Evolutionary conservation across 2,797 vertebrate genomes (phyloP), one percentile per base, ranked within the genome.

Genomic region (Gymnoscopelus microlampas): DNA sequence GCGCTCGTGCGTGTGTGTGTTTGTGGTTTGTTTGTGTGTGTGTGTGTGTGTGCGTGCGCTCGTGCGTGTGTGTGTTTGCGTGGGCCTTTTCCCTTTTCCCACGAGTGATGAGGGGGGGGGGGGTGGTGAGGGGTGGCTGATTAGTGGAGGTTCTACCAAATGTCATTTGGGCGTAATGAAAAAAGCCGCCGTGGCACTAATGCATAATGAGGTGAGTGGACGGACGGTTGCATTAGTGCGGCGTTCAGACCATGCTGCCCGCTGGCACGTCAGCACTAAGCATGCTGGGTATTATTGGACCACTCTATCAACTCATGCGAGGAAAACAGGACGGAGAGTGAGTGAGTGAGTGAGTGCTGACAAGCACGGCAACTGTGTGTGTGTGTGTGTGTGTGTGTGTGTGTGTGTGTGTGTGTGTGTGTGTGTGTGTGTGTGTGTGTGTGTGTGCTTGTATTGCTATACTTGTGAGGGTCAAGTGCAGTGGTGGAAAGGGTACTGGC

Each of bases 131-230:
- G 86, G 0, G 81, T 87, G 87, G 76, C 87, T 91, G 88, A 89
- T 92, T 92, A 91, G 86, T 85, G 81, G 85, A 85, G 26, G 26
- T 86, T 84, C 79, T 80, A 87, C 86, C 85, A 90, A 92, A 90
- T 92, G 88, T 83, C 87, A 92, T 93, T 90, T 86, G 87, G 81
- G 73, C 78, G 68, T 88, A 91, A 91, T 92, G 86, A 90, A 90
- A 71, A 88, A 83, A 70, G 79, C 83, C 85, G 76, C 73, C 60
- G 70, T 78, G 77, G 63, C 85, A 71, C 84, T 87, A 84, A 90
- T 84, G 87, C 73, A 81, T 88, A 86, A 86, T 90, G 88, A 91
- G 90, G 84, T 78, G 86, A 89, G 91, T 87, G 81, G 82, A 78
- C 80, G 81, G 82, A 78, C 80, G 85, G 82, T 88, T 87, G 87